phyloP scores from a whole-genome alignment of 23 tunicate species.

The Diplosoma virens region DNA sequence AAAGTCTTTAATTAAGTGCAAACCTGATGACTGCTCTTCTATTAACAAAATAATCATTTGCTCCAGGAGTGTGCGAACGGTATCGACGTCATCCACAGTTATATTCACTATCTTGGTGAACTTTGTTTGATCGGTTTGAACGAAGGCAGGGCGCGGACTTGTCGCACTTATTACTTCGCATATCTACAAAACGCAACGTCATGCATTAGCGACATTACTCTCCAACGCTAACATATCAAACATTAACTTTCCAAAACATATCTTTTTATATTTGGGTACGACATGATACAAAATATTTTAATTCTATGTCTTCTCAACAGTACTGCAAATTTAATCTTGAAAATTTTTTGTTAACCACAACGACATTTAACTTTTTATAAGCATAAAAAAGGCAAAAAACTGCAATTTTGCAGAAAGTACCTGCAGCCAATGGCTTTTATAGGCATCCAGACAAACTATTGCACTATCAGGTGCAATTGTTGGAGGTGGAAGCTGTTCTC shows the following conservation, averaged over 20 bases:
- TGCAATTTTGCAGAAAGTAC: constrained; percentile 18
- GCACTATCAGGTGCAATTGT: not conserved
- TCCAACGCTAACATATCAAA: too few relatives aligned
- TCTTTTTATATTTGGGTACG: too few relatives aligned
- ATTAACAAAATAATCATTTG: constrained; percentile 75
- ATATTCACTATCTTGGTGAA: constrained; percentile 26
- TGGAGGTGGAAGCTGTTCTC: not conserved
- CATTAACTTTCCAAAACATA: too few relatives aligned
- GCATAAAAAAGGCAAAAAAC: not conserved
- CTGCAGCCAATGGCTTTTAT: constrained; percentile 89
- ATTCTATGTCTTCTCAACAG: too few relatives aligned
- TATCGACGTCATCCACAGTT: constrained; percentile 68
- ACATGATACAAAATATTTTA: too few relatives aligned
- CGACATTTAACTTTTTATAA: too few relatives aligned
- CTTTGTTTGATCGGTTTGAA: constrained; percentile 9
- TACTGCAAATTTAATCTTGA: too few relatives aligned
- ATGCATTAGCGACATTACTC: too few relatives aligned
- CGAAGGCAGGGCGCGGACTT: constrained; percentile 3
- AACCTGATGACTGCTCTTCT: constrained; percentile 78
- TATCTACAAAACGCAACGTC: constrained; percentile 47
- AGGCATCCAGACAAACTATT: constrained; percentile 57
- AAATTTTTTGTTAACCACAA: too few relatives aligned
- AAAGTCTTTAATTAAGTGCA: not conserved
- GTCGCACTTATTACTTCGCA: constrained; percentile 46
- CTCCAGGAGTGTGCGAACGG: constrained; percentile 64